phyloP scores from a whole-genome alignment of 2,113 vertebrate species.

The Ptyas mucosa region DNA sequence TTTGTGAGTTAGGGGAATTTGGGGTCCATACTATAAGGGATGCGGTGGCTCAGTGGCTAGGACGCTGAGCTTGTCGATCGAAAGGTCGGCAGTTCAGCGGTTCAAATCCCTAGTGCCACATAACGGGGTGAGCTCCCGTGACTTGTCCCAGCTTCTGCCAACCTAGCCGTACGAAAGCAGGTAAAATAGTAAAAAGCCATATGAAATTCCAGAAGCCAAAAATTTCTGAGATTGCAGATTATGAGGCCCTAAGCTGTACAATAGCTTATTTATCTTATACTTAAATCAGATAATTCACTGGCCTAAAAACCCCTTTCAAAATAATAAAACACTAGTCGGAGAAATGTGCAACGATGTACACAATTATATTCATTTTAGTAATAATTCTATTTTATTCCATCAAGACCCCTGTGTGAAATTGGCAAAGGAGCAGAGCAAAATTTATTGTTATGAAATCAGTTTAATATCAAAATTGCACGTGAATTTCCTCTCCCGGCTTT shows the following conservation, averaged over 20 bases:
- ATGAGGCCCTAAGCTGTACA: background rate
- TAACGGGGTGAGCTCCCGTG: too few species aligned
- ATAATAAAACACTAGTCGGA: background rate
- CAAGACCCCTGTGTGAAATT: background rate
- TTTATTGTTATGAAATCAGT: background rate
- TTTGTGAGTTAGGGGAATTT: background rate
- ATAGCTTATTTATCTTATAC: background rate
- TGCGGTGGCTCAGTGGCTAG: too few species aligned
- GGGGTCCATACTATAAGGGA: background rate
- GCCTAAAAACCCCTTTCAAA: background rate
- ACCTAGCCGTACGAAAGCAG: too few species aligned
- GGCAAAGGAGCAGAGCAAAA: background rate
- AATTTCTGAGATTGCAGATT: background rate
- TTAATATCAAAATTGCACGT: too few species aligned
- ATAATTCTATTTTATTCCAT: background rate
- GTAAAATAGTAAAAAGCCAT: background rate
- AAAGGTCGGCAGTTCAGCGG: too few species aligned
- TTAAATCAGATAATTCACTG: background rate
- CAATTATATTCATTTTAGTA: background rate
- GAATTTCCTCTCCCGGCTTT: background rate
- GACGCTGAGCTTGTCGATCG: too few species aligned
- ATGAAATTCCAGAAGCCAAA: background rate
- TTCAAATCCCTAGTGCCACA: too few species aligned
- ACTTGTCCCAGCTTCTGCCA: too few species aligned
- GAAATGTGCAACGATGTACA: background rate